Evolutionary conservation across 1,140 invertebrate genomes (phyloP).

Genomic region (Musca domestica): DNA sequence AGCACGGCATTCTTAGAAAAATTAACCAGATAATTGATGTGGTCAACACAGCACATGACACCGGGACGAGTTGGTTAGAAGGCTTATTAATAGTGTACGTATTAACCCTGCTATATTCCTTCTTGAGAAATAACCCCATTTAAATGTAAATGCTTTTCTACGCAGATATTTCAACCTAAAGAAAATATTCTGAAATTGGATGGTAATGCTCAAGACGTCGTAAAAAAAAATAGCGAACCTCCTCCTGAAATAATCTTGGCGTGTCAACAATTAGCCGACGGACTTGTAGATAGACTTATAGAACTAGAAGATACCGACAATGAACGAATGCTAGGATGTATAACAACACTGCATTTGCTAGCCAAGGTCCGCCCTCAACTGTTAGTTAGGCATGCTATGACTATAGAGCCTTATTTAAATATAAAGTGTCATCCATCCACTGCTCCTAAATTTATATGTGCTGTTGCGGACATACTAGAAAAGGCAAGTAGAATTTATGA

Average conservation of each 20-base stretch:
- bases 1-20: constrained; percentile 61
- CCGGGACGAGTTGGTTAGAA: constrained; percentile 93
- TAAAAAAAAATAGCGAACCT: constrained; percentile 51
- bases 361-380: constrained; percentile 95
- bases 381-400: constrained; percentile 89
- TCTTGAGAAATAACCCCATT: too few species aligned
- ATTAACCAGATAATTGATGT: constrained; percentile 97
- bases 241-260: constrained; percentile 59
- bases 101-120: neutral
- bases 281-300: constrained; percentile 92
- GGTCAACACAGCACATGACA: constrained; percentile 84
- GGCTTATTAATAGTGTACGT: constrained; percentile 89
- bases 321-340: constrained; percentile 80
- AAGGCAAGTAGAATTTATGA: constrained; percentile 49
- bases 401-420: constrained; percentile 94
- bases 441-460: constrained; percentile 50
- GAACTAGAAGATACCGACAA: constrained; percentile 70
- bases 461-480: constrained; percentile 51
- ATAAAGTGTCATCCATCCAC: constrained; percentile 72
- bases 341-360: constrained; percentile 91
- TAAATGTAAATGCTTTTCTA: constrained; percentile 11
- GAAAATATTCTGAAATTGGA: constrained; percentile 85
- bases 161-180: constrained; percentile 89
- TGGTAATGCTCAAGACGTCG: constrained; percentile 38
- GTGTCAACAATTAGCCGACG: constrained; percentile 96